Percentiles rank a stretch among this genome's conserved stretches.
Conservation (phyloP, 2,888 invertebrate genomes). For the Spisula solida region DNA sequence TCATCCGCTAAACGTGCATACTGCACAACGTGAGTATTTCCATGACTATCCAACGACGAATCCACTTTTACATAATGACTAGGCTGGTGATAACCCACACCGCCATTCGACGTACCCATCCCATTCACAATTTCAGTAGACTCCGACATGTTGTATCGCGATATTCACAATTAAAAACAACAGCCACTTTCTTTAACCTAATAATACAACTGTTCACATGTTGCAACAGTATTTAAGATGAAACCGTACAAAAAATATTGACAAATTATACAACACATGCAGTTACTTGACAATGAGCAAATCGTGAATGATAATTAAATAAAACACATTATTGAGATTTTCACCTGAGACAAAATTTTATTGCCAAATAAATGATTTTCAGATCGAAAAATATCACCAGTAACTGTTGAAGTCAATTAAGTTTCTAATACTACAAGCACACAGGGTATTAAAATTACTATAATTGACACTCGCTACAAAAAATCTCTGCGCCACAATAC, state of each 20-base stretch:
- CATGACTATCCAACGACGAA: slow-evolving; percentile 42
- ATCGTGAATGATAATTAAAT: not conserved
- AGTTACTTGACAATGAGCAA: not conserved
- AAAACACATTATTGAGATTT: not conserved
- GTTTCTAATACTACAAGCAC: not conserved
- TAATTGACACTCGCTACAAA: not conserved
- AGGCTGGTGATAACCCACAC: slow-evolving; percentile 60
- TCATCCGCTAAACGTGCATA: not conserved
- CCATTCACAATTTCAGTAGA: slow-evolving; percentile 29
- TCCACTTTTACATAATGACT: slow-evolving; percentile 56
- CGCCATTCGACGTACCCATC: slow-evolving; percentile 60
- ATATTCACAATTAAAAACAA: too few species aligned
- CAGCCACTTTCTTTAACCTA: too few species aligned
- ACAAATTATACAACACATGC: not conserved
- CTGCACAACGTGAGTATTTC: slow-evolving; percentile 37
- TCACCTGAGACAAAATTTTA: not conserved
- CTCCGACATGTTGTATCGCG: slow-evolving; percentile 14
- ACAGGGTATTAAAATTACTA: not conserved
- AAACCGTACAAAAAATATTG: not conserved
- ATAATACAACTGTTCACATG: too few species aligned
- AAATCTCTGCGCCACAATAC: not conserved
- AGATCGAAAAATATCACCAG: not conserved
- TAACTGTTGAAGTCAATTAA: not conserved
- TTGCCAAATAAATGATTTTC: not conserved
- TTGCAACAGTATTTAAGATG: too few species aligned